Base-by-base conservation (phyloP, 2,113 vertebrate species). In the Zonotrichia leucophrys region DNA sequence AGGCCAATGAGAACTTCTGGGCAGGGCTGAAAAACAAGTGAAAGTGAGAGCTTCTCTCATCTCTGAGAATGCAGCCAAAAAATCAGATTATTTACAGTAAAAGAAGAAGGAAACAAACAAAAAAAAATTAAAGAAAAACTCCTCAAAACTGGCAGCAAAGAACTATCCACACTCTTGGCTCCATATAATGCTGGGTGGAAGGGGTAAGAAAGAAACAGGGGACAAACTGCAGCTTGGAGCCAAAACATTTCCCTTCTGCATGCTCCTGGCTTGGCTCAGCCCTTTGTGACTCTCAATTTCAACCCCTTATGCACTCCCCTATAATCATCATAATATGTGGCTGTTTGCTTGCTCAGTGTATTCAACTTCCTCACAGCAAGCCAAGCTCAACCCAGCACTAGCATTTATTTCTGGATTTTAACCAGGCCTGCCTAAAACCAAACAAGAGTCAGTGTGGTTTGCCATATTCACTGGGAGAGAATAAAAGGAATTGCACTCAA, bases 281-380 rank as follows among this genome's bases (percentile, higher is more conserved):
- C 87, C 88, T 93, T 90, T 95, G 93, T 86, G 94, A 95, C 90
- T 91, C 85, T 90, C 76, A n/a, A 24, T 89, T 95, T 90, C 90
- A 94, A 74, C 17, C 79, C 49, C 12, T 92, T 88, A 93, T 47
- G 3, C 60, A 85, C 39, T 86, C 35, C 50, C 28, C 75, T 81
- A 64, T 89, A 94, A 95, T 93, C 76, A 92, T 83, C 63, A 78
- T 77, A 66, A 80, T 90, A 96, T 93, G 94, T 93, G 91, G 72
- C 63, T 92, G 63, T 78, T 95, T 95, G 90, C 75, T 90, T 95
- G 70, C 75, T 93, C 92, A 53, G 72, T 77, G 66, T 77, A 56
- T 81, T 96, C 82, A 37, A 77, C 96, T 89, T 96, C 83, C 94
- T 89, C 3, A 0, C 72, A 90, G 60, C 72, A 96, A 86, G 88